These are phyloP conservation scores for Nephotettix cincticeps DNA, from an alignment of 1,140 invertebrate genomes.

Conservation along the genomic window DNA sequence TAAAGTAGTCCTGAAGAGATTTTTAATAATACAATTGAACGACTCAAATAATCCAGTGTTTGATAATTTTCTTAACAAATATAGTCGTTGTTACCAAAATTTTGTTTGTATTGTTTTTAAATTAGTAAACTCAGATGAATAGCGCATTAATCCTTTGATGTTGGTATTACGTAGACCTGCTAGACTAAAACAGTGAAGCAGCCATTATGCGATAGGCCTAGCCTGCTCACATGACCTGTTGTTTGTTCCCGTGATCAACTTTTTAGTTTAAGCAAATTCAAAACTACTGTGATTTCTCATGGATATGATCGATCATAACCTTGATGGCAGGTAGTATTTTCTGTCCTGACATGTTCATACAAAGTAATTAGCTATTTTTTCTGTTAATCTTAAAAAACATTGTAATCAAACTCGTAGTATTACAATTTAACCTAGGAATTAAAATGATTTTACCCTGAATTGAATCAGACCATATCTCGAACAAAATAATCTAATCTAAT, in stretches of 20 bases:
- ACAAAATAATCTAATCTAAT: neutral
- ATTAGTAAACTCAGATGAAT: no score
- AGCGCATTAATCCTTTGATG: no score
- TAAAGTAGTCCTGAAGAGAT: no score
- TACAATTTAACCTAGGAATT: neutral
- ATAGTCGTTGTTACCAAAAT: no score
- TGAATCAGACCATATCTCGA: neutral
- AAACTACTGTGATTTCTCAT: conserved; percentile 29
- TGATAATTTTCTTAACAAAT: no score
- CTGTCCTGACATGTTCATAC: neutral
- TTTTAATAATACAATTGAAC: no score
- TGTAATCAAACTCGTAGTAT: neutral
- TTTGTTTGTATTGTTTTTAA: no score
- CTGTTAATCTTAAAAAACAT: neutral
- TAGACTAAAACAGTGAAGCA: neutral
- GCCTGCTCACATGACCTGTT: conserved; percentile 37
- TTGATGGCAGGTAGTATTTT: conserved; percentile 30
- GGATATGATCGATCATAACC: conserved; percentile 32
- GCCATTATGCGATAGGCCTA: conserved; percentile 34
- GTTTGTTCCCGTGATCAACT: conserved; percentile 37
- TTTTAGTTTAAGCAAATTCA: conserved; percentile 34
- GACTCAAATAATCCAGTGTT: no score
- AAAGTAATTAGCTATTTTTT: neutral
- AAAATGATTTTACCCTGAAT: neutral
- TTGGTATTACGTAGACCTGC: no score